A percentile compares a stretch with the other conserved stretches of the same genome.
phyloP scores from a whole-genome alignment of 2,113 vertebrate species.

The Cygnus buccinator region DNA sequence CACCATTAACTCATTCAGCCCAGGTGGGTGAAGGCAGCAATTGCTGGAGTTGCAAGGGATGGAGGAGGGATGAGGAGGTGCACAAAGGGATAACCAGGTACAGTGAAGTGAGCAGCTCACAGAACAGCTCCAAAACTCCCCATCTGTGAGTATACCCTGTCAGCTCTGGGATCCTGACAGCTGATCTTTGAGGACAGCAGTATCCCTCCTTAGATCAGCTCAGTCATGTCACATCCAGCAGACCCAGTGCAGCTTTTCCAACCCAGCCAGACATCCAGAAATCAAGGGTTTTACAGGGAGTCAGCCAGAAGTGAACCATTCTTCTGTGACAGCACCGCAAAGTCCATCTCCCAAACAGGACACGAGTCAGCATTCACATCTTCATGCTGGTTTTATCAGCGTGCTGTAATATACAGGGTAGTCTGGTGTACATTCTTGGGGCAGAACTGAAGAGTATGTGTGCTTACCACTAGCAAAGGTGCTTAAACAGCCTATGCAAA shows the following conservation, averaged over 20 bases:
- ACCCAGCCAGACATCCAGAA: background rate
- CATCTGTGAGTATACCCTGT: background rate
- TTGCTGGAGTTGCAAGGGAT: background rate
- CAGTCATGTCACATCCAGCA: background rate
- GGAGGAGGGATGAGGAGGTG: background rate
- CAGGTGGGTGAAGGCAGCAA: background rate
- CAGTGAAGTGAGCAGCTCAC: background rate
- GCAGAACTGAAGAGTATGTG: background rate
- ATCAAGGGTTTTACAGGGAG: background rate
- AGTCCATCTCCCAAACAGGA: background rate
- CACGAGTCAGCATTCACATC: background rate
- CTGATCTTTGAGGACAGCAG: background rate
- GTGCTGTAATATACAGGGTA: background rate
- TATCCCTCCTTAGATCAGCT: background rate
- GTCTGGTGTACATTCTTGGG: accelerated
- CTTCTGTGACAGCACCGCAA: accelerated
- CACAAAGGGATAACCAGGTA: background rate
- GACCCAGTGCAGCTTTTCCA: background rate
- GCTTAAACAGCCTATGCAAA: background rate
- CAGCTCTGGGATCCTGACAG: background rate
- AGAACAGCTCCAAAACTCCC: background rate
- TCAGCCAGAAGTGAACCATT: background rate
- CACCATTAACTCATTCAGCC: background rate
- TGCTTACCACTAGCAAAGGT: background rate
- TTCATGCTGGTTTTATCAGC: background rate